phyloP scores from a whole-genome alignment of 2,888 invertebrate genomes.

The Agrochola lychnidis region DNA sequence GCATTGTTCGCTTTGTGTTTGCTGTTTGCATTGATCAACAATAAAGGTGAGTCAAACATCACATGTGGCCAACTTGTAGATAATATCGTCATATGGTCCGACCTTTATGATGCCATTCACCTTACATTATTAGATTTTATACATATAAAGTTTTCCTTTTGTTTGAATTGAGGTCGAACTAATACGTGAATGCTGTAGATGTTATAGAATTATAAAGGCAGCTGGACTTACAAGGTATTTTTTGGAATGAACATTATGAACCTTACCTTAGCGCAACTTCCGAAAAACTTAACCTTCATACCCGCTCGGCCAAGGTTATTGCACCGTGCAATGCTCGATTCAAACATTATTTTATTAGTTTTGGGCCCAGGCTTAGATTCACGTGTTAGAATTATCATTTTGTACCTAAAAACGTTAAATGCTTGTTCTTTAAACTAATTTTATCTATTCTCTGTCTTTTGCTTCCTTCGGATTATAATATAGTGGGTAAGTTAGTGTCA shows the following conservation, averaged over 20 bases:
- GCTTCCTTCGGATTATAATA: slow-evolving; percentile 56
- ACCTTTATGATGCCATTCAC: slow-evolving; percentile 43
- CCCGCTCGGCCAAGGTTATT: slow-evolving; percentile 29
- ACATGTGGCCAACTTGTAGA: slow-evolving; percentile 41
- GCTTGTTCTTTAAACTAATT: slow-evolving; percentile 45
- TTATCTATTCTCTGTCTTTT: slow-evolving; percentile 49
- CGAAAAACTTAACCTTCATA: slow-evolving; percentile 27
- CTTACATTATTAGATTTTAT: slow-evolving; percentile 37
- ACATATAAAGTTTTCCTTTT: slow-evolving; percentile 19
- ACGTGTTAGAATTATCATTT: neutral
- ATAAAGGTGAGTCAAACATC: slow-evolving; percentile 93
- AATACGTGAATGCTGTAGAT: slow-evolving; percentile 26
- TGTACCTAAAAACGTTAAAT: neutral
- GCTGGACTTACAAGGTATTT: slow-evolving; percentile 4
- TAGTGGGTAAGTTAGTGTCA: slow-evolving; percentile 63
- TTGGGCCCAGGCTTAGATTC: neutral
- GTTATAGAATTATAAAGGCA: slow-evolving; percentile 15
- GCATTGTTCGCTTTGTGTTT: slow-evolving; percentile 97
- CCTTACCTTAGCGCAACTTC: slow-evolving; percentile 19
- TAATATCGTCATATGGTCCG: slow-evolving; percentile 27
- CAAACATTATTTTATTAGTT: slow-evolving; percentile 2
- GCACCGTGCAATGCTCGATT: slow-evolving; percentile 32
- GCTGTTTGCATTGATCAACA: slow-evolving; percentile 97
- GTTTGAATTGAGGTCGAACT: slow-evolving; percentile 33
- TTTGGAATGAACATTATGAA: slow-evolving; percentile 22